Conservation (phyloP, 2,113 vertebrate species). For the Cyrtonyx montezumae region DNA sequence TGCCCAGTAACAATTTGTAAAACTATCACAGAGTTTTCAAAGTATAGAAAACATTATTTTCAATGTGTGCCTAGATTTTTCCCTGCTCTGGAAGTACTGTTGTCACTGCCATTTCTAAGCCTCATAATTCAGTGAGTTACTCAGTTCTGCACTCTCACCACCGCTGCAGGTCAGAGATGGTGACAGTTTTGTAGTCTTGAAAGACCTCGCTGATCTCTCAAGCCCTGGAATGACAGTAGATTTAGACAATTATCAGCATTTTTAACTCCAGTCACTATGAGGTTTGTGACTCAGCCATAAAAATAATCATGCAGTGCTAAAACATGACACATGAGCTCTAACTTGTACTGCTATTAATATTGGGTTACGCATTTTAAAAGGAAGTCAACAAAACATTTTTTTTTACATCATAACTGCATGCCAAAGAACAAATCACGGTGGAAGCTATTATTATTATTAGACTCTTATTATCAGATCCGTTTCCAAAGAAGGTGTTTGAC, state of each 20-base stretch:
- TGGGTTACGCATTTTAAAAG: background rate
- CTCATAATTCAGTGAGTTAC: background rate
- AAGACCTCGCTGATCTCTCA: background rate
- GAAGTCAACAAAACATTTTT: background rate
- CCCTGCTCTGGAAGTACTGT: background rate
- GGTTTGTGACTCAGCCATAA: background rate
- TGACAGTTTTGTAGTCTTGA: background rate
- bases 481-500: background rate
- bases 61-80: background rate
- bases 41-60: background rate
- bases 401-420: background rate
- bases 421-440: background rate
- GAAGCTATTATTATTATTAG: background rate
- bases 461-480: background rate
- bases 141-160: background rate
- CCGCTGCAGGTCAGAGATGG: background rate
- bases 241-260: slow-evolving; percentile 7
- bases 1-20: slow-evolving; percentile 25
- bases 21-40: slow-evolving; percentile 14
- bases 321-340: background rate
- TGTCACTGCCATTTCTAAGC: background rate
- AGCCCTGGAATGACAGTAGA: background rate
- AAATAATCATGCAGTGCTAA: background rate
- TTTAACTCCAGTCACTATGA: background rate
- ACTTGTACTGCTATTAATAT: background rate